Evolutionary conservation across 2,888 invertebrate genomes (phyloP), one percentile per base, ranked within the genome.

Genomic region (Capitulum mitella): DNA sequence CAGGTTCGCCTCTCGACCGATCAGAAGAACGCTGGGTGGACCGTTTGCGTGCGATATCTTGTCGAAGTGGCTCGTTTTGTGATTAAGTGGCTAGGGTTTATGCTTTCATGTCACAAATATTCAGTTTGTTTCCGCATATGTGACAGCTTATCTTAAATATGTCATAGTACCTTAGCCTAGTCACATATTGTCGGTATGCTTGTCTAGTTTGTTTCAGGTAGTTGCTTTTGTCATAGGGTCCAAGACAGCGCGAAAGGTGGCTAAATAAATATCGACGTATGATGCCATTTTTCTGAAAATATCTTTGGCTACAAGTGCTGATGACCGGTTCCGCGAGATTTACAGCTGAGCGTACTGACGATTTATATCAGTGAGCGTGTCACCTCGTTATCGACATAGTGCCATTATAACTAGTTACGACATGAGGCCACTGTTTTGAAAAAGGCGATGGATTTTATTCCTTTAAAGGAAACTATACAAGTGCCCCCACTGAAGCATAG

Each of bases 81-180:
- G 54, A 54, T 54, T 54, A 6, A 5, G n/a, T 54, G n/a, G 16
- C 2, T 54, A 54, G 26, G n/a, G 16, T 26, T 54, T n/a, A 54
- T 37, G 34, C 29, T 34, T 70, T 14, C 3, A n/a, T 64, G 6
- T 37, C 37, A 37, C 26, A 70, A 70, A 37, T 37, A 16, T 70
- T 37, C 14, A 1, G 16, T 37, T 5, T 8, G 34, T 37, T 37
- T 37, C 14, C 5, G 3, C 37, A 37, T 26, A 6, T 10, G 29
- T 22, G 58, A 29, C 8, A 58, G 29, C 22, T n/a, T 29, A 29
- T 29, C 14, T 70, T 34, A 37, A n/a, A 19, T 14, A 70, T 70
- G 37, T 58, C 16, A 34, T 14, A 6, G 70, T 70, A 70, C 70
- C 37, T 70, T 58, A 70, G 70, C 37, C 70, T 70, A 70, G 70